Evolutionary conservation across 1,140 invertebrate genomes (phyloP), one percentile per base, ranked within the genome.

Genomic region (Protaetia brevitarsis): DNA sequence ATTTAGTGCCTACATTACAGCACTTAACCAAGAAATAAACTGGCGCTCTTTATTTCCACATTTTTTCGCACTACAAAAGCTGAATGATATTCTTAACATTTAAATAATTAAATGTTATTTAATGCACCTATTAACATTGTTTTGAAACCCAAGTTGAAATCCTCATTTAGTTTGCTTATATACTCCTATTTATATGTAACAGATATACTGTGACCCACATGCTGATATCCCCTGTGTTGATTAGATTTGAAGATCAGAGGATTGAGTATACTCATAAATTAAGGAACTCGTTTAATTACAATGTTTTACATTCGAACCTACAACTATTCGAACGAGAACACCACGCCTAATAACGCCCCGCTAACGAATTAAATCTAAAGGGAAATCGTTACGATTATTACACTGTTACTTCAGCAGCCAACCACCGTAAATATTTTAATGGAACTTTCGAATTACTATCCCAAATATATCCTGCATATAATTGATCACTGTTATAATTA

Each of bases 401-500:
- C 11, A 51, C 41, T 23, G 19, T 51, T 23, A 8, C 19, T n/a
- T n/a, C n/a, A n/a, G n/a, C 21, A 51, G 21, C 13, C 19, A 23
- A 51, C 13, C 41, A 51, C 41, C 16, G 41, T 51, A 51, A 51
- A 51, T 51, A 51, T 8, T 51, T 51, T 51, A 51, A 51, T 51
- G 41, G 41, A 16, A 23, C 13, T 23, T 51, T 51, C 41, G 11
- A 51, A 23, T 51, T 51, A 21, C 21, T 51, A 51, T 51, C 41
- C 41, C 26, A 51, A 23, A 51, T 51, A 5, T 51, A 23, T 8
- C 41, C 19, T 10, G 19, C 3, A 19, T 19, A 51, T 51, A 51
- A 51, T 51, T 13, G 19, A 51, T 19, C 41, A 23, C 3, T 3
- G 11, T 21, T 19, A 16, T 23, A 51, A 51, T 51, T 51, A 51